Evolutionary conservation across 2,113 vertebrate species (phyloP), one percentile per base, ranked within the genome.

Genomic region (Nycticebus coucang): DNA sequence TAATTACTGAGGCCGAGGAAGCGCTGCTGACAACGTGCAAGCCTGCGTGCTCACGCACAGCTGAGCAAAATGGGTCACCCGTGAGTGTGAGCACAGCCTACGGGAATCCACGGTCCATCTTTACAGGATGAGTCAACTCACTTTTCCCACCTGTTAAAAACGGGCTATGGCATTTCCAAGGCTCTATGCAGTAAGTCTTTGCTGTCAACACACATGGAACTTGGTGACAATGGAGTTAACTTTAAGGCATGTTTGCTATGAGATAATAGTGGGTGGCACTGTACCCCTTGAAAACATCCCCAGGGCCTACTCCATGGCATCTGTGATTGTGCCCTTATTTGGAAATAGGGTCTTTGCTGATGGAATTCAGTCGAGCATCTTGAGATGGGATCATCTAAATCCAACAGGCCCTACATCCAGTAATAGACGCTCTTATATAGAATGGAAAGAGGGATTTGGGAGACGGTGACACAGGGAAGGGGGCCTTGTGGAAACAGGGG

Each of bases 11-110:
- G 41, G 53, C 45, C 5, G 0, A 64, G 74, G 33, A 30, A 6
- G 33, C 0, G 0, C 22, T 0, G 0, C n/a, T 19, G 55, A 30
- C 35, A 2, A 6, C 0, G 17, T 2, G 21, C 0, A 17, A 81
- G 86, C 62, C 2, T 0, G 8, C n/a, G 13, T 4, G 68, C 19
- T 69, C 75, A 24, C 1, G 0, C 1, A 6, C 45, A 45, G 45
- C 35, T 41, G 64, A 37, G 80, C 4, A 37, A 57, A 53, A 0
- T 3, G 53, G 68, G 37, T 11, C 19, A 22, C 41, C 60, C 5
- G 0, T 14, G 72, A 35, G 17, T 2, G 2, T 0, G 1, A 2
- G 45, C 57, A 19, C 0, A 24, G 28, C 71, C 74, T 0, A 4
- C 68, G 37, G 8, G 10, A 1, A 77, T 26, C 83, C 22, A 50